These are phyloP conservation scores for Trichonephila clavata DNA, from an alignment of 1,140 invertebrate genomes.

Conservation along the genomic window DNA sequence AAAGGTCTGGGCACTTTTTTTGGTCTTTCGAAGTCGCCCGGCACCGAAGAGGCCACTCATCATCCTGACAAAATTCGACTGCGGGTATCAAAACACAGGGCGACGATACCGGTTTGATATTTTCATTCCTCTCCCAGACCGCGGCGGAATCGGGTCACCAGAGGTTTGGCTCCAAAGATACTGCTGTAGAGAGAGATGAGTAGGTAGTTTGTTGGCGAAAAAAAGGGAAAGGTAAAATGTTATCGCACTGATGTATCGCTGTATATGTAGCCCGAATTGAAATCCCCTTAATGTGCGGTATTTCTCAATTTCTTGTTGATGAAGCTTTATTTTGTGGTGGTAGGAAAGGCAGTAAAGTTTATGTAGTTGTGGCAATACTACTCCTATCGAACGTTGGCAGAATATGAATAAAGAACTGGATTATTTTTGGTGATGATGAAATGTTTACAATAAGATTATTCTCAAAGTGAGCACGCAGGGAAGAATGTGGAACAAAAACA, in stretches of 20 bases:
- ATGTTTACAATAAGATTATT: no score
- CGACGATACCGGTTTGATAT: conserved; percentile 23
- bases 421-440: no score
- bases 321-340: no score
- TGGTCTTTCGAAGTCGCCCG: not conserved
- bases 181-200: not conserved
- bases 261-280: not conserved
- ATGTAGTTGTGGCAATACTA: no score
- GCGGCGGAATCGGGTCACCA: not conserved
- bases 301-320: not conserved
- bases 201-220: not conserved
- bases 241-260: not conserved
- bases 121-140: conserved; percentile 1
- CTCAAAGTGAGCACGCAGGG: no score
- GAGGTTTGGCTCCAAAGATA: not conserved
- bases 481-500: no score
- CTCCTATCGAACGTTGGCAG: no score
- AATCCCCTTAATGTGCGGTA: not conserved
- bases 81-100: conserved; percentile 1
- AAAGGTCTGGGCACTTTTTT: not conserved
- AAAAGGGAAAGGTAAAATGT: not conserved
- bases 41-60: not conserved
- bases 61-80: conserved; percentile 15
- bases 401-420: no score
- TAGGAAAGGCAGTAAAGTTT: no score